phyloP scores from a whole-genome alignment of 2,113 vertebrate species.

The Saguinus imperator region DNA sequence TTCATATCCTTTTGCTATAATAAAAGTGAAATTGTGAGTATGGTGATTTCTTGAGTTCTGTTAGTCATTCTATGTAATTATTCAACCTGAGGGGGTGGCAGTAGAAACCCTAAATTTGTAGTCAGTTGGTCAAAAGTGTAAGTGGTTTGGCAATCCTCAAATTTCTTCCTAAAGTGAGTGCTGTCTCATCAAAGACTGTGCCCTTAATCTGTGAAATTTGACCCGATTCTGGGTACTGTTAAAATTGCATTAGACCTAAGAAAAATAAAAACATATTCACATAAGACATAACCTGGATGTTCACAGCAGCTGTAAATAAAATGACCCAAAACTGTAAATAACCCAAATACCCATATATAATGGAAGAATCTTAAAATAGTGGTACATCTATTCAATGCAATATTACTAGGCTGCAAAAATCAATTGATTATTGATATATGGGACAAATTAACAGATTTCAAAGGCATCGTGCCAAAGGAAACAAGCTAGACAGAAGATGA shows the following conservation, averaged over 20 bases:
- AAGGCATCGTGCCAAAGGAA: not conserved
- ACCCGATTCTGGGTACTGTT: not conserved
- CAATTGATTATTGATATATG: not conserved
- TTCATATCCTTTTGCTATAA: not conserved
- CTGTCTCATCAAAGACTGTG: not conserved
- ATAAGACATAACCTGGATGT: not conserved
- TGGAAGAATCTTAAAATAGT: not conserved
- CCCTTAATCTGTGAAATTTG: not conserved
- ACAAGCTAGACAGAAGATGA: not conserved
- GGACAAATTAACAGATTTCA: constrained; percentile 24
- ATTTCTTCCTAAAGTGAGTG: not conserved
- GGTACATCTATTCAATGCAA: not conserved
- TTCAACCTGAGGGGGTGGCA: not conserved
- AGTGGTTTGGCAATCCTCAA: not conserved
- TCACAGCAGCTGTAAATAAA: not conserved
- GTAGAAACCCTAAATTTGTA: not conserved
- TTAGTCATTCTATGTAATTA: not conserved
- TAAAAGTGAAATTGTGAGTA: not conserved
- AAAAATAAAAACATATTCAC: not conserved
- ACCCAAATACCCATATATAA: not conserved
- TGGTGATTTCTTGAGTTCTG: not conserved
- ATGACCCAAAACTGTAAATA: not conserved
- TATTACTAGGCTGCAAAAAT: not conserved
- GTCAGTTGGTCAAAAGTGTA: not conserved
- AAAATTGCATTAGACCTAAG: not conserved